Base-by-base conservation (phyloP, 1,140 invertebrate species). In the Medauroidea extradentata region DNA sequence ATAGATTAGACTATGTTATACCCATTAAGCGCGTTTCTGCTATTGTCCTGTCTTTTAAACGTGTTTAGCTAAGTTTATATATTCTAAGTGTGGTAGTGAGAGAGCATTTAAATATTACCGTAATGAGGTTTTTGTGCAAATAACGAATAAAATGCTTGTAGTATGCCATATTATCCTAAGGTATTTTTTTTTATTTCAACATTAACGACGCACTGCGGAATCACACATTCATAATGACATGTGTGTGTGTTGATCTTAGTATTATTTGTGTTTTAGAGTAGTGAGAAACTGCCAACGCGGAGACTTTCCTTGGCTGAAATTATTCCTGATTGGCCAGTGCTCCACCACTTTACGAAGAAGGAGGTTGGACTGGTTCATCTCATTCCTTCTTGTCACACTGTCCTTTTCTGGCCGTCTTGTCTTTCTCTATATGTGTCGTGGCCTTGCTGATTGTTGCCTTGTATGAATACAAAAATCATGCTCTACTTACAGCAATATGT, bases 271-370 rank as follows among this genome's bases (percentile, higher is more conserved):
- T 79, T 79, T 78, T 82, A 85, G 83, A 78, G 71, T 75, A 79
- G 79, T 76, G 76, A 78, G 42, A 67, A 64, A 67, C 44, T 70
- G 69, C 57, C 77, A 79, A 82, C 82, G 71, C 86, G 92, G 83
- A 85, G 93, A 80, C 87, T 85, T 70, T 96, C 93, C 65, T 82
- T 96, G 76, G 92, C 93, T 69, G 93, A 96, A 80, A 80, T 95
- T 81, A 96, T 97, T 77, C 93, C 93, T 69, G 94, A 96, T 81
- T 97, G 94, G 94, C 94, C 94, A 69, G 87, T 85, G 69, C 85
- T 96, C 69, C 90, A 95, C 80, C 88, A 87, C 79, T 90, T 91
- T 83, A 83, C 80, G 79, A 84, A 79, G 79, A 81, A 81, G 78
- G 84, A 88, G 85, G 85, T 88, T 87, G 82, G 83, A 81, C 73